Evolutionary conservation across 2,888 invertebrate genomes (phyloP), one percentile per base, ranked within the genome.

Genomic region (Matsumyia berberina): DNA sequence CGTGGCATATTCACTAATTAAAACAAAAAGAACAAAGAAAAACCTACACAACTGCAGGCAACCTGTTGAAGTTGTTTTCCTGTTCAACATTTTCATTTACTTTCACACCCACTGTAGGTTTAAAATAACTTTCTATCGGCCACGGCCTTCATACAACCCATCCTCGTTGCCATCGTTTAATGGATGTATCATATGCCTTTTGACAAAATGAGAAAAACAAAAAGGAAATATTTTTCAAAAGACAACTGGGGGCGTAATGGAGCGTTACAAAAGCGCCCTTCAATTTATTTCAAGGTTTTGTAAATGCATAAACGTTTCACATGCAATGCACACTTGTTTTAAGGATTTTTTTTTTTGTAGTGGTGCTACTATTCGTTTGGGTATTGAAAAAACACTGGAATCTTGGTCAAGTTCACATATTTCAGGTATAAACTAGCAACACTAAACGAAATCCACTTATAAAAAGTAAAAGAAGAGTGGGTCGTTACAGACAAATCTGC

Each of bases 141-240:
- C 35, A 49, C 37, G 70, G 49, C 62, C 70, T 70, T 64, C 49
- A 39, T 17, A 57, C 29, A 51, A 76, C 19, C 12, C 44, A 46
- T 64, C 57, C 76, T 76, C 76, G 74, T 31, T 15, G 44, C 39
- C 35, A 31, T 39, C 33, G 39, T 37, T 64, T 72, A 79, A 72
- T 64, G 72, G 64, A 49, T 72, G 79, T 51, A 73, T 73, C 51
- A 60, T 73, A 35, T 73, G 73, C 66, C 35, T 64, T 57, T 35
- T 44, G 1, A 46, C 24, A 12, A 44, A 69, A 24, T 24, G 24
- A 24, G 2, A 53, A 31, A 74, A 74, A 44, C 39, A n/a, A 35
- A 57, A 66, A 39, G 51, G 37, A 57, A 8, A n/a, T n/a, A n/a
- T n/a, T n/a, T 29, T 66, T 15, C 31, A 11, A 31, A 66, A 57